Conservation (phyloP, 2,888 invertebrate genomes). For the Acanthopleura granulata region DNA sequence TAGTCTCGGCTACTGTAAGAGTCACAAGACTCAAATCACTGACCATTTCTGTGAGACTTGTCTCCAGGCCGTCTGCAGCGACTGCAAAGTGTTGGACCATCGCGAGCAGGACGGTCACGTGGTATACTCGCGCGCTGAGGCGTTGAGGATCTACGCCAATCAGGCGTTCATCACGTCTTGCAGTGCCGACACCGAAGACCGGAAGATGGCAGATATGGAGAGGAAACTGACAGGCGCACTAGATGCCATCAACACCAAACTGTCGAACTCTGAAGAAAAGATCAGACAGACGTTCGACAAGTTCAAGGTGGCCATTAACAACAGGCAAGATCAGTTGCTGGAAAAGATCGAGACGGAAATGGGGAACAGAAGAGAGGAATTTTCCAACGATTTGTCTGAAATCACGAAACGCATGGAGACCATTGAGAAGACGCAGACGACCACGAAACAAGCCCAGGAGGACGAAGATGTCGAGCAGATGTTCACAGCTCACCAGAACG, state of each 20-base stretch:
- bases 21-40: slow-evolving; percentile 59
- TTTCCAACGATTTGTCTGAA: slow-evolving; percentile 50
- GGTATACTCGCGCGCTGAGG: slow-evolving; percentile 58
- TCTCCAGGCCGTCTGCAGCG: slow-evolving; percentile 59
- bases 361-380: slow-evolving; percentile 48
- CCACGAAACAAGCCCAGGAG: slow-evolving; percentile 39
- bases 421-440: slow-evolving; percentile 34
- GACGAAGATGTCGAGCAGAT: slow-evolving; percentile 54
- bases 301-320: slow-evolving; percentile 53
- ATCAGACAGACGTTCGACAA: slow-evolving; percentile 56
- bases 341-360: slow-evolving; percentile 55
- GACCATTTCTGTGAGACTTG: slow-evolving; percentile 65
- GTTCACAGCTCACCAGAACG: slow-evolving; percentile 56
- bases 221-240: slow-evolving; percentile 50
- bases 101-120: slow-evolving; percentile 55
- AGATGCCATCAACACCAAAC: slow-evolving; percentile 53
- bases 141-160: slow-evolving; percentile 56
- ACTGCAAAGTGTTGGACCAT: slow-evolving; percentile 62
- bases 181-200: slow-evolving; percentile 45
- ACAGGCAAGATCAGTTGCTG: slow-evolving; percentile 53
- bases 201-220: slow-evolving; percentile 45
- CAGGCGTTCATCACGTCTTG: slow-evolving; percentile 51
- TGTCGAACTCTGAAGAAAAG: slow-evolving; percentile 50
- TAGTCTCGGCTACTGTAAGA: slow-evolving; percentile 56
- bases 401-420: slow-evolving; percentile 44